phyloP scores from a whole-genome alignment of 2,113 vertebrate species.

The Colius striatus region DNA sequence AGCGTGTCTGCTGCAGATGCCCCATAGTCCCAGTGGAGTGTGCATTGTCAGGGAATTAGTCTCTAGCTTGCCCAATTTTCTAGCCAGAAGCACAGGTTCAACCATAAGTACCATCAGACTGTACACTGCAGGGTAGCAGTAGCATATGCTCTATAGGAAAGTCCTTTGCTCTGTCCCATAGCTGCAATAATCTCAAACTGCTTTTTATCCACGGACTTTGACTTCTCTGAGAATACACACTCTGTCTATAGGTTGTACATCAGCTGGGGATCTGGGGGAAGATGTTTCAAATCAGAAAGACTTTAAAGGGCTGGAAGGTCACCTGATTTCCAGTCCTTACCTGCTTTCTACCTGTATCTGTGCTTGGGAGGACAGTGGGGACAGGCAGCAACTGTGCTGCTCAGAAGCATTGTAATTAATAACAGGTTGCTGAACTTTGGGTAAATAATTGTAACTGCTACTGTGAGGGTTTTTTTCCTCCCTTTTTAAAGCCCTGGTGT shows the following conservation, averaged over 20 bases:
- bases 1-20: constrained; percentile 17
- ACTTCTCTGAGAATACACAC: neutral
- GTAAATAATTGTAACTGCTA: constrained; percentile 24
- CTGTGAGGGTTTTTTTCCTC: neutral
- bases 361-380: neutral
- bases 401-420: neutral
- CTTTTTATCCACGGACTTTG: neutral
- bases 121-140: neutral
- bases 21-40: rapidly evolving
- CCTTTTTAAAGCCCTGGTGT: neutral
- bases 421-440: neutral
- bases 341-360: neutral
- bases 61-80: neutral
- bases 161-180: neutral
- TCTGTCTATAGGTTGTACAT: neutral
- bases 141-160: neutral
- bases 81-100: neutral
- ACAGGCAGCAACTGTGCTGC: neutral
- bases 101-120: neutral
- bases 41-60: neutral
- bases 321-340: neutral
- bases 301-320: neutral
- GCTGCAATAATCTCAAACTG: neutral
- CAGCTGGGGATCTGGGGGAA: neutral
- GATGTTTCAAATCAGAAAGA: neutral